These are phyloP conservation scores for Melanophora roralis DNA, from an alignment of 2,888 invertebrate genomes.

Conservation along the genomic window DNA sequence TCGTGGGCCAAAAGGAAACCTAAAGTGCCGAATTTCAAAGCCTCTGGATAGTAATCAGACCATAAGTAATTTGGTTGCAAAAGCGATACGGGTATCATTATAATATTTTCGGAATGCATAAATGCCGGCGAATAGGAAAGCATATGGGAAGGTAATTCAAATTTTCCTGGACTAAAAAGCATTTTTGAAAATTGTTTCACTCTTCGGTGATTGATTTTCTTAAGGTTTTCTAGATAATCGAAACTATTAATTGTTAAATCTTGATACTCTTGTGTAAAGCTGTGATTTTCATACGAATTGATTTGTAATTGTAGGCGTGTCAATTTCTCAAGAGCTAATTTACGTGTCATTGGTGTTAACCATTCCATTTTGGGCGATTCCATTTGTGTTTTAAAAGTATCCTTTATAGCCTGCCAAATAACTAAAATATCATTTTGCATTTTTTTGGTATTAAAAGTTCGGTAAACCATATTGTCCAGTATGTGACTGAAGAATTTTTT, in stretches of 20 bases:
- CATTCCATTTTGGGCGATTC: conserved; percentile 65
- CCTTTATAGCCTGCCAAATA: conserved; percentile 70
- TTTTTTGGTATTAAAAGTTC: conserved; percentile 65
- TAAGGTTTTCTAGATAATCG: conserved; percentile 68
- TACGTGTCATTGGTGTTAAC: conserved; percentile 65
- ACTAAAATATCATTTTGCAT: conserved; percentile 67
- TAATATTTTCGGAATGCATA: conserved; percentile 65
- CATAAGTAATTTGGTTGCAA: conserved; percentile 73
- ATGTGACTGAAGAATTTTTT: conserved; percentile 69
- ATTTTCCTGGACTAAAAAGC: conserved; percentile 18
- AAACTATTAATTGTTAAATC: conserved; percentile 57
- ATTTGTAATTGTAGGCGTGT: conserved; percentile 66
- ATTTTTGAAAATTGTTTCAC: conserved; percentile 47
- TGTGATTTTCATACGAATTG: conserved; percentile 64
- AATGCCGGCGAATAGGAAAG: conserved; percentile 63
- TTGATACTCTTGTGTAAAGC: conserved; percentile 66
- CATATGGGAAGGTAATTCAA: conserved; percentile 26
- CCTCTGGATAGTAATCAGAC: conserved; percentile 71
- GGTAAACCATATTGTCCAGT: conserved; percentile 69
- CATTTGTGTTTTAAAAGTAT: conserved; percentile 65
- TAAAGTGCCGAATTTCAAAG: conserved; percentile 71
- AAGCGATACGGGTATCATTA: conserved; percentile 69
- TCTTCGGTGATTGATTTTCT: conserved; percentile 55
- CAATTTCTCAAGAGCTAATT: conserved; percentile 66
- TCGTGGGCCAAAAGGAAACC: conserved; percentile 72